Percentiles rank a stretch among this genome's conserved stretches.
Conservation (phyloP, 2,888 invertebrate species). For the Clivina fossor region DNA sequence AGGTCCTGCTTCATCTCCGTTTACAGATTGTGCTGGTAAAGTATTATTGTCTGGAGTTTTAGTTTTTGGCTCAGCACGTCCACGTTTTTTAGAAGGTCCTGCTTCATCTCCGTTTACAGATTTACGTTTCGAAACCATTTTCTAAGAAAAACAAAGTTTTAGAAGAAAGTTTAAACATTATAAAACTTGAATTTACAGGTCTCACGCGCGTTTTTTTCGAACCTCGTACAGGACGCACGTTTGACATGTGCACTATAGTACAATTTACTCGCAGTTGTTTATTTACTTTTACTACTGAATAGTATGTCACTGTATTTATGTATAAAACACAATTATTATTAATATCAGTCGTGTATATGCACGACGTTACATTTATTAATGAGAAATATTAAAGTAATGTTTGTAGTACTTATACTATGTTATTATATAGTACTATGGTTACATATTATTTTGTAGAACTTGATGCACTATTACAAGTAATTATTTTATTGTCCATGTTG, state of each 20-base stretch:
- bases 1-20: constrained; percentile 20
- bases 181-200: neutral
- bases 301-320: neutral
- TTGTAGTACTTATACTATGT: too few species aligned
- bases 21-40: constrained; percentile 2
- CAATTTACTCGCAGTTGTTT: neutral
- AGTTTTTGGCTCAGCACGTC: constrained; percentile 3
- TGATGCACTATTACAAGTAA: too few species aligned
- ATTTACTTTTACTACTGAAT: neutral
- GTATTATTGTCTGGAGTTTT: neutral
- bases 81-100: constrained; percentile 23
- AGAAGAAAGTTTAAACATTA: neutral
- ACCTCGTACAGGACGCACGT: neutral
- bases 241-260: constrained; percentile 6
- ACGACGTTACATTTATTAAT: constrained; percentile 4
- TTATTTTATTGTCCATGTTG: too few species aligned
- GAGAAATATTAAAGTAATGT: too few species aligned
- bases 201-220: constrained; percentile 5
- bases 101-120: constrained; percentile 13
- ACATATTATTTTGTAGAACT: too few species aligned
- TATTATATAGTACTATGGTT: too few species aligned
- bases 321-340: neutral
- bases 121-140: constrained; percentile 28
- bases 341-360: neutral
- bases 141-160: neutral